phyloP scores from a whole-genome alignment of 1,140 invertebrate genomes.

The Colletes latitarsis region DNA sequence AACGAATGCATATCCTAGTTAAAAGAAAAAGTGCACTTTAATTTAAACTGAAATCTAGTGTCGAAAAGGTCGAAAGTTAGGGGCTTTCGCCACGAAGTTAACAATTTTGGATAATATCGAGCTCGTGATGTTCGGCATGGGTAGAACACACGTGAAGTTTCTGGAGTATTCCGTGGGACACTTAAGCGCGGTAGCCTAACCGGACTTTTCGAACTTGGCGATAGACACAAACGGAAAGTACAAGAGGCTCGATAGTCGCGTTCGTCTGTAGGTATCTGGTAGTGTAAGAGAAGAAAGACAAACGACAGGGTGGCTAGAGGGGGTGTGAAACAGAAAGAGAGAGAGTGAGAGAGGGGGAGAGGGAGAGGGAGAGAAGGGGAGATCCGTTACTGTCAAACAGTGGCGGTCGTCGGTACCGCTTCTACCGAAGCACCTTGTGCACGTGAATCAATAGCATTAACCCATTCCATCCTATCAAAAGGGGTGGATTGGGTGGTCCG shows the following conservation, averaged over 20 bases:
- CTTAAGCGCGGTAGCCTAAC: slow-evolving; percentile 1
- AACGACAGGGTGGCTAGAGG: slow-evolving; percentile 29
- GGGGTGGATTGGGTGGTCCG: slow-evolving; percentile 64
- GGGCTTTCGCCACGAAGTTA: too few relatives aligned
- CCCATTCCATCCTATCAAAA: slow-evolving; percentile 80
- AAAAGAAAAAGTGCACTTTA: too few relatives aligned
- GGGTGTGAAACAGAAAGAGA: slow-evolving; percentile 29
- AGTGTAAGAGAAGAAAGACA: slow-evolving; percentile 38
- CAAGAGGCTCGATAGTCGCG: slow-evolving; percentile 35
- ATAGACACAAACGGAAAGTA: slow-evolving; percentile 27
- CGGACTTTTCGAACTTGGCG: slow-evolving; percentile 29
- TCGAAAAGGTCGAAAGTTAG: too few relatives aligned
- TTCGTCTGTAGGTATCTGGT: slow-evolving; percentile 48
- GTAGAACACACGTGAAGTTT: too few relatives aligned
- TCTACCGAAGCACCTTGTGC: slow-evolving; percentile 72
- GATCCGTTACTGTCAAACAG: slow-evolving; percentile 81
- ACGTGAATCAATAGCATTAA: slow-evolving; percentile 83
- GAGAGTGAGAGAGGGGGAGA: neutral
- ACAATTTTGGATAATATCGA: too few relatives aligned
- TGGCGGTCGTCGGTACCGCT: slow-evolving; percentile 70
- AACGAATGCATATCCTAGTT: too few relatives aligned
- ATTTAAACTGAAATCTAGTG: too few relatives aligned
- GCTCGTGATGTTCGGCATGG: too few relatives aligned
- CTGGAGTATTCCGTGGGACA: slow-evolving; percentile 15
- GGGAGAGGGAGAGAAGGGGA: slow-evolving; percentile 46